Evolutionary conservation across 2,888 invertebrate genomes (phyloP).

Genomic region (Drosophila pseudotakahashii): DNA sequence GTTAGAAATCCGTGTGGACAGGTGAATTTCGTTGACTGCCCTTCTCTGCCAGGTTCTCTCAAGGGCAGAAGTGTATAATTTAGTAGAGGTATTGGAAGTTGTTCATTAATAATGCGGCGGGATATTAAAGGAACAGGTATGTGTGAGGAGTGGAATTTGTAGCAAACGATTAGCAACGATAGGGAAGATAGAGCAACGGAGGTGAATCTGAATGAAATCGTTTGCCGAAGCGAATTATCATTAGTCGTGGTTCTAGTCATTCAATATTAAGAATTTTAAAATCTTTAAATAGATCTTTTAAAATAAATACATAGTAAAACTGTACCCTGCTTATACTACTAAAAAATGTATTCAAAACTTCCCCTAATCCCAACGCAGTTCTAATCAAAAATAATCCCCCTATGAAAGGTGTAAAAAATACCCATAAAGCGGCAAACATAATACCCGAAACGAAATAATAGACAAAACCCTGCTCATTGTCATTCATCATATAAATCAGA

Average conservation of each 20-base stretch:
- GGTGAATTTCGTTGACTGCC: slow-evolving; percentile 59
- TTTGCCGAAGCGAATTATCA: slow-evolving; percentile 10
- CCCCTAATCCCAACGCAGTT: neutral
- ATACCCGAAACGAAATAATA: slow-evolving; percentile 42
- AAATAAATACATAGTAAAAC: neutral
- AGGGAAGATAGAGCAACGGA: neutral
- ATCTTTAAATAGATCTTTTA: neutral
- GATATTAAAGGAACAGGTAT: slow-evolving; percentile 12
- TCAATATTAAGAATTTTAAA: neutral
- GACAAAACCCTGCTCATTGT: slow-evolving; percentile 49
- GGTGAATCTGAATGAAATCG: slow-evolving; percentile 10
- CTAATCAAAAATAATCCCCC: slow-evolving; percentile 5
- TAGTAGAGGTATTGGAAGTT: slow-evolving; percentile 7
- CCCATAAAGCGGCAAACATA: slow-evolving; percentile 34
- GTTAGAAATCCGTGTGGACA: slow-evolving; percentile 80
- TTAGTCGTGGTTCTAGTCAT: neutral
- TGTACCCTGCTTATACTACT: neutral
- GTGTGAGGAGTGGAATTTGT: slow-evolving; percentile 3
- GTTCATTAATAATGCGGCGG: slow-evolving; percentile 17
- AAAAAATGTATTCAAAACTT: neutral
- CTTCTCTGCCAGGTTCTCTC: neutral
- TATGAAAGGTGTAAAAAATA: slow-evolving; percentile 13
- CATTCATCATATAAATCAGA: slow-evolving; percentile 72
- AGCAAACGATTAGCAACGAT: neutral
- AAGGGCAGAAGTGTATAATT: slow-evolving; percentile 31